Base-by-base conservation (phyloP, 2,888 invertebrate genomes). In the Petrolisthes manimaculis region DNA sequence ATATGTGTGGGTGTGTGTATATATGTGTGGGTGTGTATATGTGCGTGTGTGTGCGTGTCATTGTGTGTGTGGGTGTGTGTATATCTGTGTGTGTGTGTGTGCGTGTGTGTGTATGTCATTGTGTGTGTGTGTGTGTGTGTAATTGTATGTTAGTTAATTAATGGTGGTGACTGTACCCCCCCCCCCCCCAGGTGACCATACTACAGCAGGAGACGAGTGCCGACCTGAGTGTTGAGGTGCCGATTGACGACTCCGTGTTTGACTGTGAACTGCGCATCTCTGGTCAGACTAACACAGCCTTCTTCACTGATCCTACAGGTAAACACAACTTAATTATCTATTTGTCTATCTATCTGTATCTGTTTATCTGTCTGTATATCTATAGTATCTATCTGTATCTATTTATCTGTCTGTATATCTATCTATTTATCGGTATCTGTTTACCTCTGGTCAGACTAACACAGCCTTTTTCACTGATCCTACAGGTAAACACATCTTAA, bases 231-330 rank as follows among this genome's bases (percentile, higher is more conserved):
- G 54, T 12, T 5, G 21, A 8, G n/a, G 56, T 82, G 21, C 82
- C 82, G 8, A 61, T 86, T 0, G 86, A 86, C 21, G 86, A 86
- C 77, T 55, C 86, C 8, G 18, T 86, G 6, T 55, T 53, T n/a
- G 82, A 82, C 74, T 69, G 56, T 18, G 67, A 86, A 80, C 80
- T 86, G 12, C 82, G 61, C 53, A 56, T 86, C 21, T 24, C 81
- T 8, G 81, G 86, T 5, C 18, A 51, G 5, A 18, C 79, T 9
- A 67, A 0, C 69, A 5, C 78, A 0, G 84, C 67, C 5, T 1
- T 79, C 9, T 18, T 84, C 79, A 53, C 21, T 37, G 79, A 84
- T 69, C 14, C 21, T 53, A 53, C 21, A 21, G 78, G 84, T 84
- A 61, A 6, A 74, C 37, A 37, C 37, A 51, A 14, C 8, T 14